phyloP scores from a whole-genome alignment of 2,797 vertebrate species.

The Liasis olivaceus region DNA sequence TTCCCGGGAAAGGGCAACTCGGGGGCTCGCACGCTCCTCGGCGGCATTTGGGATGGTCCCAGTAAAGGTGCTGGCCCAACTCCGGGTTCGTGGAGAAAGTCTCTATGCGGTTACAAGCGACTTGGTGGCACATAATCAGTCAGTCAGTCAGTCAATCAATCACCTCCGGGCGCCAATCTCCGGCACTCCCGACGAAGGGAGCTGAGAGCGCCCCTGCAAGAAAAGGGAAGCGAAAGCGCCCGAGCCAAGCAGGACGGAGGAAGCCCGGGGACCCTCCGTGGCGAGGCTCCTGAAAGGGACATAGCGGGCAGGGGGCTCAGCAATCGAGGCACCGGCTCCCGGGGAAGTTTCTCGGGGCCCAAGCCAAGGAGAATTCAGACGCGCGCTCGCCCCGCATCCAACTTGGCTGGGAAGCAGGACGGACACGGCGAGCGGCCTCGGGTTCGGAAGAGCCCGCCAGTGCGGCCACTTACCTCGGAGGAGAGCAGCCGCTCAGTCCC shows the following conservation, averaged over 20 bases:
- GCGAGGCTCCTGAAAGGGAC: not conserved
- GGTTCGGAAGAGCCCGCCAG: fast-evolving
- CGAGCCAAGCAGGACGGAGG: not conserved
- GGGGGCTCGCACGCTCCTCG: not conserved
- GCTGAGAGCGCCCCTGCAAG: not conserved
- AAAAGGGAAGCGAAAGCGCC: not conserved
- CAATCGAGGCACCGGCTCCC: not conserved
- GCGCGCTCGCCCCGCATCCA: not conserved
- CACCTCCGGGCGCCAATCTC: not conserved
- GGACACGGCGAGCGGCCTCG: not conserved
- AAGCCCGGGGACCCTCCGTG: not conserved
- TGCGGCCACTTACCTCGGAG: not conserved
- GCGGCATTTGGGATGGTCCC: not conserved
- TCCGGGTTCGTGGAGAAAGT: not conserved
- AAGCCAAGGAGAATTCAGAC: not conserved
- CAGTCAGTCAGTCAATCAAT: not conserved
- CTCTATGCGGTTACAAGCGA: too few species aligned
- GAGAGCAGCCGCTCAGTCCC: not conserved
- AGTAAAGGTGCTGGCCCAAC: not conserved
- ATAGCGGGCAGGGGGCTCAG: not conserved
- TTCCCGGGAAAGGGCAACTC: not conserved
- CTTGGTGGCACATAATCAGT: not conserved
- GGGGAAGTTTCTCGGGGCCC: not conserved
- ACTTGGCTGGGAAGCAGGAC: not conserved
- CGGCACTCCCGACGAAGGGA: not conserved